These are phyloP conservation scores for Drosophila chauvacae DNA, from an alignment of 1,140 invertebrate species.

Conservation along the genomic window DNA sequence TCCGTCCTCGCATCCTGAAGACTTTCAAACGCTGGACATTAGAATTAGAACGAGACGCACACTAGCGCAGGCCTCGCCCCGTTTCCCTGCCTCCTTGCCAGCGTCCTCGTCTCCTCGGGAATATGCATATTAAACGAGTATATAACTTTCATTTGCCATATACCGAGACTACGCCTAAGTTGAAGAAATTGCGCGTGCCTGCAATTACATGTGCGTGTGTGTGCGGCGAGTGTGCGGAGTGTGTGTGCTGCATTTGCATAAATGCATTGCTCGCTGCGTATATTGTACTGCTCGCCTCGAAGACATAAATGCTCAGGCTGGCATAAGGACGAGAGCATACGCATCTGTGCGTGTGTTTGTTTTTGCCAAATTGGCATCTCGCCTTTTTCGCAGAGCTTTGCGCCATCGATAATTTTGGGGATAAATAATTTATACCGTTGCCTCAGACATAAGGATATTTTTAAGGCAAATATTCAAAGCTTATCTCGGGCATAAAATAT, in stretches of 20 bases:
- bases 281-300: conserved; percentile 35
- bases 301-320: conserved; percentile 39
- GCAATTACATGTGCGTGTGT: conserved; percentile 27
- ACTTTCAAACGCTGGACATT: conserved; percentile 70
- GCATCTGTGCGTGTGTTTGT: conserved; percentile 17
- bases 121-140: conserved; percentile 71
- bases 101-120: conserved; percentile 24
- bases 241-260: conserved; percentile 61
- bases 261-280: conserved; percentile 62
- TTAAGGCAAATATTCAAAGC: neutral
- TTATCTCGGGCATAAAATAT: conserved; percentile 17
- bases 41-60: conserved; percentile 61
- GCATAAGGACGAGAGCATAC: conserved; percentile 19
- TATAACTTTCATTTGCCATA: conserved; percentile 61
- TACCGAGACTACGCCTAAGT: conserved; percentile 43
- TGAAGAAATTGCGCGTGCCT: conserved; percentile 66
- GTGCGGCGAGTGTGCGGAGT: neutral
- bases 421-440: conserved; percentile 33
- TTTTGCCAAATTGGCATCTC: conserved; percentile 34
- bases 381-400: conserved; percentile 26
- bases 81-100: neutral
- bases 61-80: conserved; percentile 35
- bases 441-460: conserved; percentile 11
- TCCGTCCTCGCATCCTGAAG: conserved; percentile 57
- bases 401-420: conserved; percentile 35